phyloP scores from a whole-genome alignment of 2,113 vertebrate genomes.

The Myrmophylax atrothorax region DNA sequence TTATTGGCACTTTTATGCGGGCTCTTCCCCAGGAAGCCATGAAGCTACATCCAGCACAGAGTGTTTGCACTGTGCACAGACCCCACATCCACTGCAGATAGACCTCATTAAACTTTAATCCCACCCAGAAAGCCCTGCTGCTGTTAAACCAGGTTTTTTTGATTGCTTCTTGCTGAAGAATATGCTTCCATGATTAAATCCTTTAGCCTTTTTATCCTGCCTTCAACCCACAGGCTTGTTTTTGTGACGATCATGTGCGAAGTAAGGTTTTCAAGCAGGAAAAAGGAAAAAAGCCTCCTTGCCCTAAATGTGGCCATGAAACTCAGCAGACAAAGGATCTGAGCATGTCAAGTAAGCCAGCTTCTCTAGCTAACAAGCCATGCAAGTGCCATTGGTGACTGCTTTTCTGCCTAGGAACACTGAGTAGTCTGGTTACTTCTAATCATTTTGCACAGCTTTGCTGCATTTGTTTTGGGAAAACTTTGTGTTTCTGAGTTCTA shows the following conservation, averaged over 20 bases:
- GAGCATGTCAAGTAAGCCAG: conserved; percentile 97
- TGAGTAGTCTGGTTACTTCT: neutral
- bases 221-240: conserved; percentile 84
- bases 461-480: neutral
- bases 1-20: neutral
- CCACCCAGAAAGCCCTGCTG: neutral
- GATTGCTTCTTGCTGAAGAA: neutral
- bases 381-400: neutral
- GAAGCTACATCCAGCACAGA: neutral
- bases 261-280: conserved; percentile 99
- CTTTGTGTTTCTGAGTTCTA: neutral
- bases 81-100: neutral
- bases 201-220: neutral
- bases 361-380: neutral
- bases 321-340: conserved; percentile 97
- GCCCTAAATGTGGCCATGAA: conserved; percentile 96
- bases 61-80: neutral
- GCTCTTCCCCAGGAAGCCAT: neutral
- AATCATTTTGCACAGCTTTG: neutral
- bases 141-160: neutral
- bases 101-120: conserved; percentile 10
- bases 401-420: neutral
- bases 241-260: conserved; percentile 93
- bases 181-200: neutral
- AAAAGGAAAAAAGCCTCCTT: conserved; percentile 93